Percentiles rank a stretch among this genome's conserved stretches.
These are phyloP conservation scores for Drosophila neonasuta DNA, from an alignment of 2,888 invertebrate species.

Conservation along the genomic window DNA sequence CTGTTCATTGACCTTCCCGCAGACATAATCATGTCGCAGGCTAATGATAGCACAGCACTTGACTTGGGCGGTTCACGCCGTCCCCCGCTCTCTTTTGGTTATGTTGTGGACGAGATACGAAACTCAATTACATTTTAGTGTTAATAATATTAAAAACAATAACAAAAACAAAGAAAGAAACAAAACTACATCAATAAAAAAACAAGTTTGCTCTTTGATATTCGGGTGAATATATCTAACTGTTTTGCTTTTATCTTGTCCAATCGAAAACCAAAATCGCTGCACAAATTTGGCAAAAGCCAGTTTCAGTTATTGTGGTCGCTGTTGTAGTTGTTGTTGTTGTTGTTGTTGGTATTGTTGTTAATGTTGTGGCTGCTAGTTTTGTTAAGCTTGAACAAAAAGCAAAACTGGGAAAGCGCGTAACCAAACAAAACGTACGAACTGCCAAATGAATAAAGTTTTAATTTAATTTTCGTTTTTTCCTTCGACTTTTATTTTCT, in stretches of 20 bases:
- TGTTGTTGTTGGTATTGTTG: constrained; percentile 4
- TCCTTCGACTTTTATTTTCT: constrained; percentile 23
- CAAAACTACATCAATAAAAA: not conserved
- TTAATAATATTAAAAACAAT: constrained; percentile 18
- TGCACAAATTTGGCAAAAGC: constrained; percentile 67
- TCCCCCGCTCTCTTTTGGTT: not conserved
- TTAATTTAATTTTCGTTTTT: constrained; percentile 55
- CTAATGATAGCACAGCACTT: constrained; percentile 55
- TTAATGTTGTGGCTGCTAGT: constrained; percentile 15
- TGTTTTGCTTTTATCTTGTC: constrained; percentile 35
- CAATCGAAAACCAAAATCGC: constrained; percentile 33
- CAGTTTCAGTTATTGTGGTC: constrained; percentile 38
- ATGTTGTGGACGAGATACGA: not conserved
- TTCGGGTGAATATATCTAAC: constrained; percentile 38
- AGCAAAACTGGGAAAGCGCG: constrained; percentile 58
- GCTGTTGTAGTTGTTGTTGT: constrained; percentile 14
- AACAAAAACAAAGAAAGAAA: not conserved
- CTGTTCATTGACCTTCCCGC: constrained; percentile 66
- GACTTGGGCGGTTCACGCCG: constrained; percentile 22
- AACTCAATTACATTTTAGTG: constrained; percentile 41
- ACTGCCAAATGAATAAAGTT: constrained; percentile 43
- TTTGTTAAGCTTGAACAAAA: constrained; percentile 27
- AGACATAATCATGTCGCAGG: constrained; percentile 45
- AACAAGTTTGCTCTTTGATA: constrained; percentile 39
- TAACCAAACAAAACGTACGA: constrained; percentile 35